A percentile compares a stretch with the other conserved stretches of the same genome.
phyloP scores from a whole-genome alignment of 2,888 invertebrate species.

The Steinernema carpocapsae region DNA sequence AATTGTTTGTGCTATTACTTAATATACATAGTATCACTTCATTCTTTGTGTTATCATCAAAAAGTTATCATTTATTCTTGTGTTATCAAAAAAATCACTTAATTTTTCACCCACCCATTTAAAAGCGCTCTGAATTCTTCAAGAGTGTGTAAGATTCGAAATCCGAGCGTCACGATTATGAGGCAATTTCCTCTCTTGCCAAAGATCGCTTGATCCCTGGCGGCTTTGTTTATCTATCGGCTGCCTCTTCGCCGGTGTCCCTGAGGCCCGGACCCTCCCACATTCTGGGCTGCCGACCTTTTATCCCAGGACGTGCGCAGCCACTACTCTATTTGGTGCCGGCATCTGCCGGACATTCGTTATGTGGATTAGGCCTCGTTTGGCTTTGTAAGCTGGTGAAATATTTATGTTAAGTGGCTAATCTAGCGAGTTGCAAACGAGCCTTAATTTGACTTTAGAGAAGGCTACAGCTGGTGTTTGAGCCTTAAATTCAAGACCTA shows the following conservation, averaged over 20 bases:
- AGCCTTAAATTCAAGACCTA: no score
- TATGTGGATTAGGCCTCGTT: neutral
- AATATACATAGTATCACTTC: no score
- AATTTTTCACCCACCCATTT: no score
- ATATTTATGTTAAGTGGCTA: neutral
- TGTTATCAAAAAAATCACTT: no score
- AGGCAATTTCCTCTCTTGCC: slow-evolving; percentile 13
- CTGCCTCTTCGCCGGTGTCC: neutral
- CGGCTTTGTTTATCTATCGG: slow-evolving; percentile 1
- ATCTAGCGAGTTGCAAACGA: neutral
- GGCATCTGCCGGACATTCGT: neutral
- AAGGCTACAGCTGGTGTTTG: no score
- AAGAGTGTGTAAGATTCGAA: no score
- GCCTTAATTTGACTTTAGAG: no score
- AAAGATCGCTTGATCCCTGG: neutral
- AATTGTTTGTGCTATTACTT: no score
- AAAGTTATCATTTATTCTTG: no score
- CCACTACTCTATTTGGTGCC: neutral
- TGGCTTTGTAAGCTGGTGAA: slow-evolving; percentile 8
- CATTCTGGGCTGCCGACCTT: neutral
- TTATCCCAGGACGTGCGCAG: neutral
- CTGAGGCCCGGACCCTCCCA: slow-evolving; percentile 15
- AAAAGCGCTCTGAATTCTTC: no score
- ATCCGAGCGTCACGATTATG: neutral
- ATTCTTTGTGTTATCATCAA: no score